Conservation (phyloP, 2,888 invertebrate species). For the Cantharis nigra region DNA sequence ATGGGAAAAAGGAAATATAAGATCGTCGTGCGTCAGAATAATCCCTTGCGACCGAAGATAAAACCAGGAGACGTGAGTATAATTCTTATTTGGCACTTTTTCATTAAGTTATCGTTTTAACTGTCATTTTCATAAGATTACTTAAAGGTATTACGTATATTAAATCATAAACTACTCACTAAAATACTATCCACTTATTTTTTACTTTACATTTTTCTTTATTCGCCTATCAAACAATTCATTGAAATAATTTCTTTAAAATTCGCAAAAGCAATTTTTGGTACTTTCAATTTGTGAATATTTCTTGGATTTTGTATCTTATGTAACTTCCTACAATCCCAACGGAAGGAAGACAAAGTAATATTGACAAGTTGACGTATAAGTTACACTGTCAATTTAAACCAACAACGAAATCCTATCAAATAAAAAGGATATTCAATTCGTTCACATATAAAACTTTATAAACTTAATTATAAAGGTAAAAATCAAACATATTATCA, state of each 20-base stretch:
- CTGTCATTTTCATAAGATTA: constrained; percentile 28
- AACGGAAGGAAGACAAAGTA: neutral
- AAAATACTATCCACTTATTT: neutral
- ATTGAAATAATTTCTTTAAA: neutral
- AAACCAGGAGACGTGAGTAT: constrained; percentile 37
- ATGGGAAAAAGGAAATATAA: constrained; percentile 29
- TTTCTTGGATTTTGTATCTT: neutral
- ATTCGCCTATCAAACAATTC: neutral
- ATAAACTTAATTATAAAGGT: neutral
- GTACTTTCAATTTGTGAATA: neutral
- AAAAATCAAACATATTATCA: neutral
- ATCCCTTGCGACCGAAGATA: constrained; percentile 38
- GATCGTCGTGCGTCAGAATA: constrained; percentile 34
- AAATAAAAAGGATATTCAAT: neutral
- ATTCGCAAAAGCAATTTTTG: neutral
- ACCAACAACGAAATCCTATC: neutral
- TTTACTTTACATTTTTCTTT: neutral
- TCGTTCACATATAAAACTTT: neutral
- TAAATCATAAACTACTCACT: constrained; percentile 13
- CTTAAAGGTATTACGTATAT: constrained; percentile 20
- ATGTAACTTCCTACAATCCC: neutral
- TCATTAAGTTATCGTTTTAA: constrained; percentile 32
- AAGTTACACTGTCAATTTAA: constrained; percentile 2
- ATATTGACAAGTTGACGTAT: constrained; percentile 2
- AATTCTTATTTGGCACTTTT: constrained; percentile 37